phyloP scores from a whole-genome alignment of 1,140 invertebrate species.

The Pinna nobilis region DNA sequence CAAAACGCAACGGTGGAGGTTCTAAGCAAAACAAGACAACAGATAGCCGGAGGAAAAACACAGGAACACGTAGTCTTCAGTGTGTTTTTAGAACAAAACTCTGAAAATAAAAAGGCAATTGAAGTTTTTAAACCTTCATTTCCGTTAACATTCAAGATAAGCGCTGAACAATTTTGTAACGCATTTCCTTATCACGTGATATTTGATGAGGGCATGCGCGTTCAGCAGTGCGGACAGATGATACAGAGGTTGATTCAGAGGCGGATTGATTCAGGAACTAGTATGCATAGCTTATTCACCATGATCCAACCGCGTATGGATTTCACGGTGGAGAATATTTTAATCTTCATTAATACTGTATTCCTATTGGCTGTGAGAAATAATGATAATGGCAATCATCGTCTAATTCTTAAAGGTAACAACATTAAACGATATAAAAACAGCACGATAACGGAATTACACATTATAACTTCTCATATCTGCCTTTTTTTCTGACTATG shows the following conservation, averaged over 20 bases:
- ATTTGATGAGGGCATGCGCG: slow-evolving; percentile 68
- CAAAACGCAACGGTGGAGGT: slow-evolving; percentile 46
- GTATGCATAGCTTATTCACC: slow-evolving; percentile 58
- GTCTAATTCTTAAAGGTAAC: slow-evolving; percentile 32
- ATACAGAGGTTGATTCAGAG: slow-evolving; percentile 77
- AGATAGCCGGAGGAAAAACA: slow-evolving; percentile 41
- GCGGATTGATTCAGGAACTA: slow-evolving; percentile 82
- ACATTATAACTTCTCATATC: neutral
- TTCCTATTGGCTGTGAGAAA: slow-evolving; percentile 57
- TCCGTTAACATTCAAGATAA: slow-evolving; percentile 46
- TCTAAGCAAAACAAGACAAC: slow-evolving; percentile 38
- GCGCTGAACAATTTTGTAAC: slow-evolving; percentile 55
- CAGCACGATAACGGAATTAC: neutral
- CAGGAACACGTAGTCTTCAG: slow-evolving; percentile 57
- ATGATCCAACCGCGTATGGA: slow-evolving; percentile 73
- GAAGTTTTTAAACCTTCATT: slow-evolving; percentile 35
- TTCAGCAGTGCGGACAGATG: slow-evolving; percentile 70
- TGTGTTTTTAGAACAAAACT: slow-evolving; percentile 31
- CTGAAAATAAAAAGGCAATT: slow-evolving; percentile 14
- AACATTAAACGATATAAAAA: neutral
- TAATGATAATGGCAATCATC: slow-evolving; percentile 8
- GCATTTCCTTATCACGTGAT: slow-evolving; percentile 75
- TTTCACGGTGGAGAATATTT: slow-evolving; percentile 70
- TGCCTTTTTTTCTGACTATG: too few relatives aligned
- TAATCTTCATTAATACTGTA: slow-evolving; percentile 62